Conservation (phyloP, 2,797 vertebrate species). For the Furcifer pardalis region DNA sequence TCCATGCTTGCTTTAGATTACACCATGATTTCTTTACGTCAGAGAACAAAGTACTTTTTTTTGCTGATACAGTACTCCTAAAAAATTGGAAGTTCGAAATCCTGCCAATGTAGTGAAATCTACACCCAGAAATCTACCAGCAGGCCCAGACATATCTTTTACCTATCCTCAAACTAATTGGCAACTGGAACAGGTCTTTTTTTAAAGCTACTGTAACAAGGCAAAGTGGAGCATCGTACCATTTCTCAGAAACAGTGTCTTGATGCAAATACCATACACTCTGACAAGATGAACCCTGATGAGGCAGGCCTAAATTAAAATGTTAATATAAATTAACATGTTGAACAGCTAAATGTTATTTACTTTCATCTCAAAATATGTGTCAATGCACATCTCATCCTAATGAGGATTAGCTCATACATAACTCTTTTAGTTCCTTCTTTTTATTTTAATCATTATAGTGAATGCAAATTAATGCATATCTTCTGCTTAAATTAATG, state of each 20-base stretch:
- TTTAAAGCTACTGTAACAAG: not conserved
- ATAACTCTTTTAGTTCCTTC: not conserved
- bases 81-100: too few relatives aligned
- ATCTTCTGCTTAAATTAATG: not conserved
- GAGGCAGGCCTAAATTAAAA: not conserved
- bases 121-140: too few relatives aligned
- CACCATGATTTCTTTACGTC: too few relatives aligned
- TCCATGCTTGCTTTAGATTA: not conserved
- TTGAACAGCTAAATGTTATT: not conserved
- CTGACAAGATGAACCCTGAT: too few relatives aligned
- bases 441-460: not conserved
- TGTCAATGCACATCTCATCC: not conserved
- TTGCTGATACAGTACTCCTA: not conserved
- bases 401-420: not conserved
- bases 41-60: not conserved
- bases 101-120: too few relatives aligned
- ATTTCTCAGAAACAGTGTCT: not conserved
- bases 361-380: not conserved
- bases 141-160: too few relatives aligned
- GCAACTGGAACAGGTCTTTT: not conserved
- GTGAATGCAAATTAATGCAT: not conserved
- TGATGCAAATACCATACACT: not conserved
- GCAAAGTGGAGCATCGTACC: not conserved
- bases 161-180: not conserved
- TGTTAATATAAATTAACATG: not conserved